phyloP scores from a whole-genome alignment of 2,888 invertebrate species.

The Rhagium mordax region DNA sequence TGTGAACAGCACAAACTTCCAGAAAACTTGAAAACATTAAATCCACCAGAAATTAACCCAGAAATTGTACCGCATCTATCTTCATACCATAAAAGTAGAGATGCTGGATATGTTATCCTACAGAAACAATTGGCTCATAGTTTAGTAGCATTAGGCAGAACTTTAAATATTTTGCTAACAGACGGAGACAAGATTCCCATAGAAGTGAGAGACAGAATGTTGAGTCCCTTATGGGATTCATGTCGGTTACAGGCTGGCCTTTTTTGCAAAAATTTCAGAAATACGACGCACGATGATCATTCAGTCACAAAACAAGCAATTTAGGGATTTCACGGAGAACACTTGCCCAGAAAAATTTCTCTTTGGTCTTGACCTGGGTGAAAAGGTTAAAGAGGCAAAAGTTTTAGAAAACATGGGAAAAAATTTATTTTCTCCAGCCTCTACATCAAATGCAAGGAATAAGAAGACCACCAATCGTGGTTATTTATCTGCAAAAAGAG shows the following conservation, averaged over 20 bases:
- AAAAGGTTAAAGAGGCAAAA: background rate
- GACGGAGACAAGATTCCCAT: background rate
- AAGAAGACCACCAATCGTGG: background rate
- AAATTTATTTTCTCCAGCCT: background rate
- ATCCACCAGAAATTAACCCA: background rate
- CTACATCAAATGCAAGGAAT: background rate
- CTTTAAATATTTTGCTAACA: background rate
- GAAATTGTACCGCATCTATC: background rate
- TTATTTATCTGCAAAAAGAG: background rate
- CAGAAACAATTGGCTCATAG: background rate
- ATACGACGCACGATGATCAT: background rate
- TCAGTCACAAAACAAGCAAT: background rate
- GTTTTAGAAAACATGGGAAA: background rate
- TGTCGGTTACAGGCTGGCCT: background rate
- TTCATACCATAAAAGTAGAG: background rate
- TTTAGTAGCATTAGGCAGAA: background rate
- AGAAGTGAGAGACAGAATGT: background rate
- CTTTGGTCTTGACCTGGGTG: background rate
- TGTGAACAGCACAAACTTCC: background rate
- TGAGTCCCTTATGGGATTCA: background rate
- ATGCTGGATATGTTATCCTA: background rate
- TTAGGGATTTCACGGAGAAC: background rate
- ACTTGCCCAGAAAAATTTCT: background rate
- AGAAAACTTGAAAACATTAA: background rate
- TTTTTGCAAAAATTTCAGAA: background rate